Evolutionary conservation across 2,888 invertebrate genomes (phyloP).

Genomic region (Drymonia ruficornis): DNA sequence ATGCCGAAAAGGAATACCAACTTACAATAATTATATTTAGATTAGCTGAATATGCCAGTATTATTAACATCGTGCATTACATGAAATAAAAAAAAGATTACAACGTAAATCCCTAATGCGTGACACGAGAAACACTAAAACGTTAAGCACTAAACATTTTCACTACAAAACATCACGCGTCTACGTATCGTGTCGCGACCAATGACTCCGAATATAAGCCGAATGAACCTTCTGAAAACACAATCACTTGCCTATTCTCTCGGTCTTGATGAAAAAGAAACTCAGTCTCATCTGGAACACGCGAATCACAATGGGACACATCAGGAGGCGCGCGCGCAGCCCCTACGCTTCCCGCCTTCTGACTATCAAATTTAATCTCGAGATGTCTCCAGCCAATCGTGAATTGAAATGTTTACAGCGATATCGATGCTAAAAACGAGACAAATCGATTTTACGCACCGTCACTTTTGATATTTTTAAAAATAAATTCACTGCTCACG

Average conservation of each 20-base stretch:
- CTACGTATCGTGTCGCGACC: conserved; percentile 4
- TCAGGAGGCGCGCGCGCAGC: conserved; percentile 55
- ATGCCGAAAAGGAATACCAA: no score
- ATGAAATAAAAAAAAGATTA: neutral
- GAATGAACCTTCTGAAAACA: conserved; percentile 7
- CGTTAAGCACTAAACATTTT: conserved; percentile 4
- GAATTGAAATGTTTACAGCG: conserved; percentile 31
- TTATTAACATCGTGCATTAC: neutral
- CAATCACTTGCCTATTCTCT: conserved; percentile 69
- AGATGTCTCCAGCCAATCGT: conserved; percentile 37
- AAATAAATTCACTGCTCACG: conserved; percentile 19
- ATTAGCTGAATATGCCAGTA: no score
- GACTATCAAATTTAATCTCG: conserved; percentile 30
- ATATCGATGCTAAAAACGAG: conserved; percentile 46
- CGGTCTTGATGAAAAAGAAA: conserved; percentile 60
- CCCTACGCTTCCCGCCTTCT: conserved; percentile 47
- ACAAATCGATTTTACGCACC: conserved; percentile 56
- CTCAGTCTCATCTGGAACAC: conserved; percentile 65
- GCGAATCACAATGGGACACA: conserved; percentile 63
- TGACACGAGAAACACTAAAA: conserved; percentile 11
- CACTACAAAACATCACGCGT: conserved; percentile 9
- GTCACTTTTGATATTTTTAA: conserved; percentile 16
- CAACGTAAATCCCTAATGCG: conserved; percentile 2
- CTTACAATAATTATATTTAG: no score
- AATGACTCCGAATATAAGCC: neutral